Base-by-base conservation (phyloP, 92 coral and sea anemone genomes). In the Palythoa caribaeorum region DNA sequence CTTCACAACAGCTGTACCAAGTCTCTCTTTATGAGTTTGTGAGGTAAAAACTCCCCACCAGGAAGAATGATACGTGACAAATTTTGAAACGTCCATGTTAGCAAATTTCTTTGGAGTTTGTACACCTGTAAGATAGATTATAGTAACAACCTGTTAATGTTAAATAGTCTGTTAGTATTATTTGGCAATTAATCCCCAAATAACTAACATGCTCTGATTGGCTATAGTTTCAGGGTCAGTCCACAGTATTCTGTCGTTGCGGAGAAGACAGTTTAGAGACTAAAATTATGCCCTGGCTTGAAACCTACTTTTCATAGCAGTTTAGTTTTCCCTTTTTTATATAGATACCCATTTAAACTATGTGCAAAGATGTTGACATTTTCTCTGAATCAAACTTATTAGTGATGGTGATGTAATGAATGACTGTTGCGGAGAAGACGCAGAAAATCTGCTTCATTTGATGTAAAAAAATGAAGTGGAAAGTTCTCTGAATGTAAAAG, bases 91-190 rank as follows among this genome's bases (percentile, higher is more conserved):
- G 75, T 93, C 91, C 88, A 94, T 90, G 35, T 84, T 68, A 13
- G 94, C 94, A 91, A 94, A 94, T 40, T 59, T 90, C 36, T 84
- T 79, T 65, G 81, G 88, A 48, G 94, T 79, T 62, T 38, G 78
- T 47, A 94, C 73, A 69, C 95, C 98, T 94, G 17, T 0, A 76
- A 81, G 38, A 40, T 2, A 77, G 74, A 9, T n/a, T 17, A 63
- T 9, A 63, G 28, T 28, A 28, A 28, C 28, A 28, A 28, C 0
- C 28, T 28, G 28, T 28, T 28, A 28, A 28, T 28, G 28, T 28
- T 28, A 28, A 28, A 28, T 28, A 28, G 28, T 28, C 28, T 28
- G 28, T 28, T 28, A 28, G 28, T 28, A 28, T 28, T 28, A 28
- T 28, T 28, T 28, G 28, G 28, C 0, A 28, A 28, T 28, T 28